These are phyloP conservation scores for Ligdia adustata DNA, from an alignment of 2,888 invertebrate species.

Conservation along the genomic window DNA sequence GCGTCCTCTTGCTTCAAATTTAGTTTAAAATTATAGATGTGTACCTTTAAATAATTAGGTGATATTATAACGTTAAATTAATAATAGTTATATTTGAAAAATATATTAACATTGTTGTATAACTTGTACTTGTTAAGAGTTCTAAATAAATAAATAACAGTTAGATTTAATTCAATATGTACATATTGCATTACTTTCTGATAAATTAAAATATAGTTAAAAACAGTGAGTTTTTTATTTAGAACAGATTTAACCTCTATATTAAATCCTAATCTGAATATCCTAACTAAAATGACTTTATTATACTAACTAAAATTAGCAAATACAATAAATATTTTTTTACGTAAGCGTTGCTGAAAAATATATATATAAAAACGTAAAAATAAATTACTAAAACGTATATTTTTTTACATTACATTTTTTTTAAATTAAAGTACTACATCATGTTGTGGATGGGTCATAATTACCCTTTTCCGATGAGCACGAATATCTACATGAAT, in stretches of 20 bases:
- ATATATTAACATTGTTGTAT: neutral
- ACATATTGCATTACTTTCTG: slow-evolving; percentile 49
- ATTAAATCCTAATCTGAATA: neutral
- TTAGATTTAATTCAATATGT: slow-evolving; percentile 44
- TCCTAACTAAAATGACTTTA: neutral
- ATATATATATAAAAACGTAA: no score
- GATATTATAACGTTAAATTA: neutral
- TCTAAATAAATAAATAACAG: neutral
- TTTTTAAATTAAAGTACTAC: no score
- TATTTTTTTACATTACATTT: no score
- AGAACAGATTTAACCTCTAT: no score
- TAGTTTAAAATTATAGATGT: slow-evolving; percentile 29
- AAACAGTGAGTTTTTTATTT: slow-evolving; percentile 25
- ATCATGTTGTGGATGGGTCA: no score
- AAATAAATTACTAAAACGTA: neutral
- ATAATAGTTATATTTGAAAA: no score
- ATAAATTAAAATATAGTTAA: slow-evolving; percentile 29
- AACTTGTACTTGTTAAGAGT: neutral
- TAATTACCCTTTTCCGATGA: no score
- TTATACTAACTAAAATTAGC: neutral
- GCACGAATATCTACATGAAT: no score
- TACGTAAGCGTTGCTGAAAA: no score
- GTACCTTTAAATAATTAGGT: neutral
- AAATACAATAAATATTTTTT: neutral
- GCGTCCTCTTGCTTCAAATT: slow-evolving; percentile 77